phyloP scores from a whole-genome alignment of 2,888 invertebrate species.

The Ferrisia virgata region DNA sequence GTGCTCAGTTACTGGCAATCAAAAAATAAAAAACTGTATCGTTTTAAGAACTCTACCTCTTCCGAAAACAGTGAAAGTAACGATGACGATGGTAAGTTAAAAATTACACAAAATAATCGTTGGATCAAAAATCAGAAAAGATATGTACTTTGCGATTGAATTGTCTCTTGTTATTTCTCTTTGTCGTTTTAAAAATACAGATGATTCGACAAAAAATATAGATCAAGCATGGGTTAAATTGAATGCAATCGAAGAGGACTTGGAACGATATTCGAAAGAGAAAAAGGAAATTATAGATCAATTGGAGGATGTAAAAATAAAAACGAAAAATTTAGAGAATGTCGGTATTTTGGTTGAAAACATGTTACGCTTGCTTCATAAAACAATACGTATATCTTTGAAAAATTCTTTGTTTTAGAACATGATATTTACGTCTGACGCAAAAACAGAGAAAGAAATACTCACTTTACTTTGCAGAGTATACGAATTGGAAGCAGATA shows the following conservation, averaged over 20 bases:
- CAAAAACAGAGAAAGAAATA: slow-evolving; percentile 86
- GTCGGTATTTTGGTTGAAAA: slow-evolving; percentile 56
- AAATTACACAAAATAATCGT: too few relatives aligned
- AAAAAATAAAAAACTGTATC: slow-evolving; percentile 71
- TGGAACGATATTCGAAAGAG: slow-evolving; percentile 73
- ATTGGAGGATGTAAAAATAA: slow-evolving; percentile 72
- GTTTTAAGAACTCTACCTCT: slow-evolving; percentile 54
- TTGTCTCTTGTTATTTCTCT: too few relatives aligned
- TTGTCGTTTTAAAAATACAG: neutral
- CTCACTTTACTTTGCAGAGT: slow-evolving; percentile 83
- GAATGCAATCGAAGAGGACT: slow-evolving; percentile 80
- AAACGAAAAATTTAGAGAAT: slow-evolving; percentile 79
- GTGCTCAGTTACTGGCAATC: slow-evolving; percentile 88
- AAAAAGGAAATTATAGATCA: slow-evolving; percentile 75
- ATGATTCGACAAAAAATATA: slow-evolving; percentile 55
- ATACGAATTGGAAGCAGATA: slow-evolving; percentile 91
- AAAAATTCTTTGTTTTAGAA: neutral
- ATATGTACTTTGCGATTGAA: too few relatives aligned
- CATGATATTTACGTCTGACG: slow-evolving; percentile 55
- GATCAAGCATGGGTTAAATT: slow-evolving; percentile 82
- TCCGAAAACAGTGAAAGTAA: neutral
- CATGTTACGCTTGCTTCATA: neutral
- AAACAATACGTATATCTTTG: neutral
- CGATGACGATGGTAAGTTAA: neutral
- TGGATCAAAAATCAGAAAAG: too few relatives aligned